Evolutionary conservation across 2,888 invertebrate species (phyloP).

Genomic region (Dryobota labecula): DNA sequence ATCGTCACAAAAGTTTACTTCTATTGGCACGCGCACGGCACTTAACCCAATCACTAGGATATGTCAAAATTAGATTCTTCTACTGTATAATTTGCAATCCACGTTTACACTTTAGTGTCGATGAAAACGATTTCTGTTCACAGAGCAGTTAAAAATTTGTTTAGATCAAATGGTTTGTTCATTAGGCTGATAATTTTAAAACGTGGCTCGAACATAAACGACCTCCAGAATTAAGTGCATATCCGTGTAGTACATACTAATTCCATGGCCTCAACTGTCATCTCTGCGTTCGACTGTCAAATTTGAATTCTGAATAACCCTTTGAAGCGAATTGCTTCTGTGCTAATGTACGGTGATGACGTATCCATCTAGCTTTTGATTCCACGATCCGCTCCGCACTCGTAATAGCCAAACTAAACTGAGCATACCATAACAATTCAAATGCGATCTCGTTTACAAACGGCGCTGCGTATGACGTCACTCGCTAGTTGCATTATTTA

Average conservation of each 20-base stretch:
- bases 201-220: conserved; percentile 6
- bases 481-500: conserved; percentile 85
- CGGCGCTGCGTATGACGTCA: conserved; percentile 85
- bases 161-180: conserved; percentile 9
- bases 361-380: conserved; percentile 57
- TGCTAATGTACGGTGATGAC: conserved; percentile 49
- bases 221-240: conserved; percentile 10
- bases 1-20: conserved; percentile 7
- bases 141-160: not conserved
- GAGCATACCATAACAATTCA: conserved; percentile 77
- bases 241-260: not conserved
- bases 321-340: conserved; percentile 22
- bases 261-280: conserved; percentile 9
- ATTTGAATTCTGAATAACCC: conserved; percentile 25
- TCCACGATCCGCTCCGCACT: conserved; percentile 42
- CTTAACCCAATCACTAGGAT: conserved; percentile 5
- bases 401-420: conserved; percentile 65
- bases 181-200: not conserved
- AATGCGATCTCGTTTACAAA: conserved; percentile 80
- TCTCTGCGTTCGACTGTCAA: conserved; percentile 10
- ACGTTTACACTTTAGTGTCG: not conserved
- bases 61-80: conserved; percentile 1
- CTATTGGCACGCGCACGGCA: not conserved
- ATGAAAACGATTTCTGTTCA: not conserved
- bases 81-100: not conserved